A percentile compares a stretch with the other conserved stretches of the same genome.
Conservation (phyloP, 2,113 vertebrate genomes). For the Sinocyclocheilus maitianheensis region DNA sequence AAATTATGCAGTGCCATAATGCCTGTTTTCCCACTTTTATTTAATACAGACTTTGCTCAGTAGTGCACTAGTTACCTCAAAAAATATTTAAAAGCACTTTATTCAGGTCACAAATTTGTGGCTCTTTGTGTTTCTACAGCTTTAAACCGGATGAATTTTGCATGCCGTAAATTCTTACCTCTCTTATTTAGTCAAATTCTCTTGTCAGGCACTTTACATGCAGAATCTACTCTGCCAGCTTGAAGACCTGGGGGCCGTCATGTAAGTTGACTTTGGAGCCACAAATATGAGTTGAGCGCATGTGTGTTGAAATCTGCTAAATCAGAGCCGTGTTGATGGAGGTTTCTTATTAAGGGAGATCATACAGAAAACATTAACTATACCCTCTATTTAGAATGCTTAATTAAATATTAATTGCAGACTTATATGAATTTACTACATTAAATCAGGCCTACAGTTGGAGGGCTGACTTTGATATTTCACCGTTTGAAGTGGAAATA, state of each 20-base stretch:
- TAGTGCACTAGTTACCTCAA: constrained; percentile 57
- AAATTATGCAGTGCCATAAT: constrained; percentile 73
- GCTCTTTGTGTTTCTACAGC: background rate
- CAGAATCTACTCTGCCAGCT: constrained; percentile 10
- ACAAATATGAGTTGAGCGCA: background rate
- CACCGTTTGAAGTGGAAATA: constrained; percentile 76
- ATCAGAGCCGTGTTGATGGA: constrained; percentile 55
- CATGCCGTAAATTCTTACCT: background rate
- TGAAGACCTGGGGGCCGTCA: background rate
- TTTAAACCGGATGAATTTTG: constrained; percentile 27
- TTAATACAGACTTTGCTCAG: constrained; percentile 53
- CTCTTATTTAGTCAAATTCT: background rate
- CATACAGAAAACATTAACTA: constrained; percentile 69
- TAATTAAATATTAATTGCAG: constrained; percentile 78
- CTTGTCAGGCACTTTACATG: constrained; percentile 1
- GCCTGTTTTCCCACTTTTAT: constrained; percentile 57
- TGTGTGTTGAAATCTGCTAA: background rate
- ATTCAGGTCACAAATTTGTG: constrained; percentile 50
- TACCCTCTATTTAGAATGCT: constrained; percentile 68
- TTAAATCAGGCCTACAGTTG: constrained; percentile 66
- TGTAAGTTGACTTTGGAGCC: constrained; percentile 20
- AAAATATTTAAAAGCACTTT: constrained; percentile 67
- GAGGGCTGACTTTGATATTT: constrained; percentile 66
- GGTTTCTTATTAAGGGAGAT: constrained; percentile 64
- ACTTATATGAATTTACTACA: constrained; percentile 74